Evolutionary conservation across 2,113 vertebrate genomes (phyloP).

Genomic region (Charina bottae): DNA sequence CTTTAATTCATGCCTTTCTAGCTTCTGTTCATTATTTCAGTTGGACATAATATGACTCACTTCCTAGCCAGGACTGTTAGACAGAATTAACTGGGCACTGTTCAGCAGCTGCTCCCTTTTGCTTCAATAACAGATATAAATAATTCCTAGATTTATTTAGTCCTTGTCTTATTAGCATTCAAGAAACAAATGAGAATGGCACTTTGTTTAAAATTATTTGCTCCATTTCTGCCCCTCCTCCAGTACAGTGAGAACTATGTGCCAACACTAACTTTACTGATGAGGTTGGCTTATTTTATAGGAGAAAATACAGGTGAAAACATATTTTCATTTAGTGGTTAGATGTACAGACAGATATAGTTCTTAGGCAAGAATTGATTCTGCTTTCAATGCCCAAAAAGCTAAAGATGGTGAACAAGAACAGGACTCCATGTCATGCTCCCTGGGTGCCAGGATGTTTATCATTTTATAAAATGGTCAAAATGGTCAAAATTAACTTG

Average conservation of each 20-base stretch:
- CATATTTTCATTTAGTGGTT: neutral
- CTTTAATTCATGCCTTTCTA: conserved; percentile 50
- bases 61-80: conserved; percentile 42
- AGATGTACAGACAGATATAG: neutral
- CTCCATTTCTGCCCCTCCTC: neutral
- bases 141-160: conserved; percentile 21
- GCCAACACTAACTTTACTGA: neutral
- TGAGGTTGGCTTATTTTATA: neutral
- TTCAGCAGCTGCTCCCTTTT: conserved; percentile 44
- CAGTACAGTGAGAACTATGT: neutral
- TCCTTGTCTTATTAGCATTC: conserved; percentile 21
- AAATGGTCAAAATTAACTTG: neutral
- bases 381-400: neutral
- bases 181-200: neutral
- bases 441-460: neutral
- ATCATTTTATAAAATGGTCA: too few species aligned
- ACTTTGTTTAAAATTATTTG: conserved; percentile 1
- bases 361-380: neutral
- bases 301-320: neutral
- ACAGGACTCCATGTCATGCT: neutral
- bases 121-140: conserved; percentile 24
- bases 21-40: conserved; percentile 54
- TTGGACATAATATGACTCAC: conserved; percentile 42
- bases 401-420: neutral
- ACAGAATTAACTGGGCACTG: conserved; percentile 44